These are phyloP conservation scores for Esox lucius DNA, from an alignment of 2,797 vertebrate genomes.

Conservation along the genomic window DNA sequence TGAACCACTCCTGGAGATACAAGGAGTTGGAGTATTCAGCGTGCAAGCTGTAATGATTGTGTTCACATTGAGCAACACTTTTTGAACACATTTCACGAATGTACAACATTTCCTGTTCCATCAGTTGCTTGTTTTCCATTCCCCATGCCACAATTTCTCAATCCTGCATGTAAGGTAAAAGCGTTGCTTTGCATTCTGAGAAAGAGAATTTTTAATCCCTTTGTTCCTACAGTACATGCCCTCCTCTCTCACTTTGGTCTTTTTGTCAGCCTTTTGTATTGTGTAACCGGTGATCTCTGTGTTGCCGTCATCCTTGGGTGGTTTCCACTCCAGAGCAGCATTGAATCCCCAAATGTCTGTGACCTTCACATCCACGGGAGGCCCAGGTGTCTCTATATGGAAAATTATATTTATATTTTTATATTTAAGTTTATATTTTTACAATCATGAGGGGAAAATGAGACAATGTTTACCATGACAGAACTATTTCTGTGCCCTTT, in stretches of 20 bases:
- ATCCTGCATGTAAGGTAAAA: neutral
- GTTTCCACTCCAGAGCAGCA: conserved; percentile 84
- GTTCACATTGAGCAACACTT: neutral
- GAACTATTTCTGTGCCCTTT: neutral
- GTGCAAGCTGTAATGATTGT: neutral
- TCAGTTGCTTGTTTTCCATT: neutral
- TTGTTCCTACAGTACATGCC: neutral
- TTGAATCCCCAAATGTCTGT: conserved; percentile 92
- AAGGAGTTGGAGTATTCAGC: neutral
- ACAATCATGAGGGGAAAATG: neutral
- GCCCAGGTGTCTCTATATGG: conserved; percentile 82
- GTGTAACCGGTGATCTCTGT: conserved; percentile 84
- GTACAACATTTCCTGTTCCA: too few species aligned
- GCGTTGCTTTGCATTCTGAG: conserved; percentile 5
- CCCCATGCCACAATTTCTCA: neutral
- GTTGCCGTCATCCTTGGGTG: conserved; percentile 86
- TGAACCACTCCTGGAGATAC: conserved; percentile 85
- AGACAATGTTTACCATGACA: neutral
- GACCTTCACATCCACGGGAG: conserved; percentile 74
- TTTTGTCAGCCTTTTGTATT: conserved; percentile 91
- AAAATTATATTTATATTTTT: neutral
- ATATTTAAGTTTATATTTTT: neutral
- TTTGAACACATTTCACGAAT: too few species aligned
- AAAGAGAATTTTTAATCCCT: neutral
- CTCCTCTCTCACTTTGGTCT: conserved; percentile 79